Conservation (phyloP, 1,140 invertebrate genomes). For the Orius laevigatus region DNA sequence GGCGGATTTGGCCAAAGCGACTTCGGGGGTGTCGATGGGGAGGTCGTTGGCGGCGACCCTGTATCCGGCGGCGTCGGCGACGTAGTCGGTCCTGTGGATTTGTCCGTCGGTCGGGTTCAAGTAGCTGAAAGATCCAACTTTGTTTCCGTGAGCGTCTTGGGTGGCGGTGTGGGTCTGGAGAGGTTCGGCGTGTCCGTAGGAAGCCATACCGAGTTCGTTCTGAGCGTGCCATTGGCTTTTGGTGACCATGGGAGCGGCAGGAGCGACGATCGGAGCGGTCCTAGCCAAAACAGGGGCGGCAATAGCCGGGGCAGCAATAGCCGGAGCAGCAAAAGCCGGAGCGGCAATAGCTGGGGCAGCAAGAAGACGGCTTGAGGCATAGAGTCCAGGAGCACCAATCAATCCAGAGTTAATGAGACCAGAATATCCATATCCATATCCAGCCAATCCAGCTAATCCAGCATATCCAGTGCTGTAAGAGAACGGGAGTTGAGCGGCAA, state of each 20-base stretch:
- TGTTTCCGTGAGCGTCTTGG: slow-evolving; percentile 27
- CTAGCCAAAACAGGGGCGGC: slow-evolving; percentile 12
- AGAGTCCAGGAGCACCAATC: slow-evolving; percentile 25
- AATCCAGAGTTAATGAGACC: slow-evolving; percentile 19
- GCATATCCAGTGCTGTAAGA: slow-evolving; percentile 17
- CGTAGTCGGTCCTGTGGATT: slow-evolving; percentile 35
- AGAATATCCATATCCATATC: slow-evolving; percentile 17
- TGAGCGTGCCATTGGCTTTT: slow-evolving; percentile 37
- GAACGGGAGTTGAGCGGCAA: slow-evolving; percentile 18
- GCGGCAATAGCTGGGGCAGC: slow-evolving; percentile 16
- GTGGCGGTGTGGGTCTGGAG: slow-evolving; percentile 35
- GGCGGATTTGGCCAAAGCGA: slow-evolving; percentile 23
- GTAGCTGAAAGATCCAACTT: slow-evolving; percentile 37
- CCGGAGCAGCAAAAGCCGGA: slow-evolving; percentile 7
- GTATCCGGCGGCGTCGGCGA: slow-evolving; percentile 34
- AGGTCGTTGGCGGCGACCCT: slow-evolving; percentile 34
- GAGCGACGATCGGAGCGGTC: slow-evolving; percentile 17
- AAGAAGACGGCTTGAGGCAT: slow-evolving; percentile 17
- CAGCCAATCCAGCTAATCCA: slow-evolving; percentile 24
- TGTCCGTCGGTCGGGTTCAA: slow-evolving; percentile 32
- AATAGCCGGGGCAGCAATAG: slow-evolving; percentile 6
- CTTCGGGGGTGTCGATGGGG: slow-evolving; percentile 23
- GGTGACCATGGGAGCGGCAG: slow-evolving; percentile 20
- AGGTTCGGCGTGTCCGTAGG: slow-evolving; percentile 36
- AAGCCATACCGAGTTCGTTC: slow-evolving; percentile 36